These are phyloP conservation scores for Coranthus polyacanthus DNA, from an alignment of 2,797 vertebrate species.

Conservation along the genomic window DNA sequence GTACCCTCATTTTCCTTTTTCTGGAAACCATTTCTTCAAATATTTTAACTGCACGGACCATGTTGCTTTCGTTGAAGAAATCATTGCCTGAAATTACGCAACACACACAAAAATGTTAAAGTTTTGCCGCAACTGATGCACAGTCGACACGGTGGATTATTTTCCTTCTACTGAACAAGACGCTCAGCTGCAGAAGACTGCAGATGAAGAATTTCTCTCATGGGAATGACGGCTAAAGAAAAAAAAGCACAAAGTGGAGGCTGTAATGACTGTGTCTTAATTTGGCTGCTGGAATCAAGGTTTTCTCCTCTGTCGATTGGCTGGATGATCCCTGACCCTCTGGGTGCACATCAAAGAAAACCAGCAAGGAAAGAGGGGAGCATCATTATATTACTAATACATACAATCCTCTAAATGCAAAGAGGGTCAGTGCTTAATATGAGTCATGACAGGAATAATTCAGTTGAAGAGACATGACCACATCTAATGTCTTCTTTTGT, in stretches of 20 bases:
- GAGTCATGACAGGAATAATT: constrained; percentile 66
- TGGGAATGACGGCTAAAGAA: constrained; percentile 36
- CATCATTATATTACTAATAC: constrained; percentile 75
- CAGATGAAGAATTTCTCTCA: constrained; percentile 67
- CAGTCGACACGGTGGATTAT: constrained; percentile 64
- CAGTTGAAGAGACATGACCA: constrained; percentile 27
- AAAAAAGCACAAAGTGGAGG: constrained; percentile 31
- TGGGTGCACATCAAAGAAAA: constrained; percentile 64
- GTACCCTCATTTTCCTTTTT: too few relatives aligned
- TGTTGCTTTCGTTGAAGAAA: constrained; percentile 45
- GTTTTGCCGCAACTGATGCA: constrained; percentile 52
- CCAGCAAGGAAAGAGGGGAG: constrained; percentile 36
- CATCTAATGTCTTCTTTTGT: constrained; percentile 44
- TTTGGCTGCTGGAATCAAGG: constrained; percentile 58
- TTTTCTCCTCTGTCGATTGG: constrained; percentile 60
- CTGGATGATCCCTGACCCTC: constrained; percentile 72
- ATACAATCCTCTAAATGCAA: constrained; percentile 75
- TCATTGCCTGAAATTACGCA: constrained; percentile 30
- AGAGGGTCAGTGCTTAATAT: constrained; percentile 71
- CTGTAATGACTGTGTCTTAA: constrained; percentile 65
- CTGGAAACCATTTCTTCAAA: constrained; percentile 7
- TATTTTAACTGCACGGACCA: constrained; percentile 30
- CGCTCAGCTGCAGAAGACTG: constrained; percentile 58
- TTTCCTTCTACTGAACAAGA: constrained; percentile 52
- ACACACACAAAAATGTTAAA: constrained; percentile 34